Base-by-base conservation (phyloP, 2,888 invertebrate species). In the Mesochorus sp. region DNA sequence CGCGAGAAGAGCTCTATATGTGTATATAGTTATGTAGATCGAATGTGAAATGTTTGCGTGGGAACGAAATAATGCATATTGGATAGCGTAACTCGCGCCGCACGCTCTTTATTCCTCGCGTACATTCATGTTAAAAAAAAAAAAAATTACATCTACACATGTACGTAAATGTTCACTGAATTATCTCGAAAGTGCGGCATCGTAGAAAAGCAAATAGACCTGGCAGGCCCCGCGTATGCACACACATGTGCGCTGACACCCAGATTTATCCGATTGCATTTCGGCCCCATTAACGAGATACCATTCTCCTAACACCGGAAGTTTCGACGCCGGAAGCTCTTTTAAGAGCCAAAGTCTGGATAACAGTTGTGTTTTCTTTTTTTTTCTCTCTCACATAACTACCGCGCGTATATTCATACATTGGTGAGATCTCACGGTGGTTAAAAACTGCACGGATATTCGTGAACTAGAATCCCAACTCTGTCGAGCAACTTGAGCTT, bases 1-100 rank as follows among this genome's bases (percentile, higher is more conserved):
- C 3, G 62, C 3, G 17, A 17, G 21, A 3, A 14, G 5, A 10
- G n/a, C n/a, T n/a, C n/a, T 19, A 12, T 8, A 17, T 39, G 17
- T 14, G 12, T 21, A 14, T 64, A 39, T 39, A 44, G 44, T 31
- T 14, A 24, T n/a, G 8, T 14, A 28, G 55, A 62, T 75, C 37
- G 61, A 68, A 62, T 53, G 34, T 59, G 47, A 47, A 70, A 47
- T 10, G 19, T 47, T 57, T 31, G 47, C 57, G 70, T 76, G 70
- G 70, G 76, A 76, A 76, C 57, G 70, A 49, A 49, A 64, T 76
- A 76, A 76, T 70, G 70, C 57, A 76, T 62, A 75, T 75, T 68
- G 57, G 62, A 68, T 68, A 75, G 44, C 61, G 61, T 61, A 68
- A 68, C 67, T 53, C 64, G 21, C 39, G 10, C 14, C 12, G 10